These are phyloP conservation scores for Xanthia icteritia DNA, from an alignment of 2,888 invertebrate genomes.

Conservation along the genomic window DNA sequence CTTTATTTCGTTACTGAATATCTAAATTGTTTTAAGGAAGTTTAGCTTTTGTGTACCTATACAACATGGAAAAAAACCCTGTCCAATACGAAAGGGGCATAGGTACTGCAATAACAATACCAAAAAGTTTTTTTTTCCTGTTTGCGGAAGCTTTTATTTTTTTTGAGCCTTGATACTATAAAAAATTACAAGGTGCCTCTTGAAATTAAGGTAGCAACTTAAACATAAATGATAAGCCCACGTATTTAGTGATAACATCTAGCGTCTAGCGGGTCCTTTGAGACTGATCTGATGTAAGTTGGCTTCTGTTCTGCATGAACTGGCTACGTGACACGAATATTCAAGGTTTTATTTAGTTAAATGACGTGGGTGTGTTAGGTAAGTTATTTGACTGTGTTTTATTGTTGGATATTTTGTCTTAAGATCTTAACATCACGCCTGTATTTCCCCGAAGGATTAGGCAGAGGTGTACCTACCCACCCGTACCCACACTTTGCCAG, in stretches of 20 bases:
- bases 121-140: no score
- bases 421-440: no score
- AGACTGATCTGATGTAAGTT: slow-evolving; percentile 25
- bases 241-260: slow-evolving; percentile 45
- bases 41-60: neutral
- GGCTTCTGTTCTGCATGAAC: slow-evolving; percentile 46
- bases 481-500: no score
- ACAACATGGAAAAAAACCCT: no score
- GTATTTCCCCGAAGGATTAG: no score
- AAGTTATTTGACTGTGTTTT: neutral
- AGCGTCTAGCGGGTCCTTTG: slow-evolving; percentile 48
- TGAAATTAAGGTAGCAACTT: slow-evolving; percentile 6
- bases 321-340: slow-evolving; percentile 40
- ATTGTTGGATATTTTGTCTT: neutral
- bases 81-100: no score
- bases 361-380: neutral
- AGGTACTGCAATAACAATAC: no score
- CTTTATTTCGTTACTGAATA: slow-evolving; percentile 23
- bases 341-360: slow-evolving; percentile 27
- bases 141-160: no score
- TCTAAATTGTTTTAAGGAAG: slow-evolving; percentile 30
- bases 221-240: slow-evolving; percentile 28
- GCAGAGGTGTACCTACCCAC: no score
- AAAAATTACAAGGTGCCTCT: neutral
- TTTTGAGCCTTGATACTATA: neutral